phyloP scores from a whole-genome alignment of 2,113 vertebrate genomes.

The Psittacula cyanocephala region DNA sequence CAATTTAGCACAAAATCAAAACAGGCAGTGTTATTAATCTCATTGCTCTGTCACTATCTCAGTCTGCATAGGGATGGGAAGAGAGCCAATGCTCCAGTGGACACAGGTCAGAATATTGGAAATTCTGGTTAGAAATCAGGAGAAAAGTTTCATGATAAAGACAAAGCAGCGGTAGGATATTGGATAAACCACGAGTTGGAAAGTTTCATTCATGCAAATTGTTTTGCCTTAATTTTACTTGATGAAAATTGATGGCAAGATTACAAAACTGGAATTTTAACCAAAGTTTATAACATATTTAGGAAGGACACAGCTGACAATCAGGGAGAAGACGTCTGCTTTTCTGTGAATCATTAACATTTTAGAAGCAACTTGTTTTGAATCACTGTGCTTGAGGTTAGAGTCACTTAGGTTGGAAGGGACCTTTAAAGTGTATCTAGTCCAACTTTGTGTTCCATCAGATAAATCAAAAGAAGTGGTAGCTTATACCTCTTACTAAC shows the following conservation, averaged over 20 bases:
- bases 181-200: background rate
- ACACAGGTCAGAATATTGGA: background rate
- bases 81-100: background rate
- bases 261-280: background rate
- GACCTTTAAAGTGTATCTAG: background rate
- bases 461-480: background rate
- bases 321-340: background rate
- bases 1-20: background rate
- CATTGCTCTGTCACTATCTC: background rate
- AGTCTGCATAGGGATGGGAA: background rate
- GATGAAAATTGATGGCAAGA: background rate
- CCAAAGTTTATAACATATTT: background rate
- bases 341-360: background rate
- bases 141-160: fast-evolving
- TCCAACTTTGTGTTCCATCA: background rate
- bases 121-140: background rate
- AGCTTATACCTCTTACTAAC: background rate
- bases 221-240: background rate
- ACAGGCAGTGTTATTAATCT: background rate
- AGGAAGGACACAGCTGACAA: background rate
- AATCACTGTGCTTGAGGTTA: background rate
- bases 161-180: background rate
- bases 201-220: background rate
- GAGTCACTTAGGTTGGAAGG: background rate
- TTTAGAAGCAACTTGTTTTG: background rate